These are phyloP conservation scores for Atlantisia rogersi DNA, from an alignment of 2,113 vertebrate genomes.

Conservation along the genomic window DNA sequence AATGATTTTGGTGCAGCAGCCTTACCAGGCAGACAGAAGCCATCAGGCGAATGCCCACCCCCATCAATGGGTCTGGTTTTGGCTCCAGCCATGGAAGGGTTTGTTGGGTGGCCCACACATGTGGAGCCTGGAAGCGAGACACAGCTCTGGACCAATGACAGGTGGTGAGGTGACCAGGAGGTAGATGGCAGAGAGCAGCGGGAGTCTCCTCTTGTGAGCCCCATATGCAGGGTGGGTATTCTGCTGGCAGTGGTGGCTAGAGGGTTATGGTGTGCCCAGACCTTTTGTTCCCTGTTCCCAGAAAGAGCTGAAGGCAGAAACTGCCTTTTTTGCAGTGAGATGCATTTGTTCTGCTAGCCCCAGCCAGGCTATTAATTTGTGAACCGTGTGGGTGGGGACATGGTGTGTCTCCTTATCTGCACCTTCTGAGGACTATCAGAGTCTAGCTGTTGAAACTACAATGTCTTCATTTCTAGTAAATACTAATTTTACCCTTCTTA, in stretches of 20 bases:
- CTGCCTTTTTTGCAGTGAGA: neutral
- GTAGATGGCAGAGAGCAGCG: accelerated
- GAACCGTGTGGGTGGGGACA: conserved; percentile 47
- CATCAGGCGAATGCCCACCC: accelerated
- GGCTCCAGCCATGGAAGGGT: neutral
- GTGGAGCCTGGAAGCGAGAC: neutral
- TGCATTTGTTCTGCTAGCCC: neutral
- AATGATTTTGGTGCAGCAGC: neutral
- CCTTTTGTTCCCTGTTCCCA: neutral
- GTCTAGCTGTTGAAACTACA: neutral
- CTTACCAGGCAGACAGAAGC: neutral
- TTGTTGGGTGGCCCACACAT: accelerated
- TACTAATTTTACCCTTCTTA: neutral
- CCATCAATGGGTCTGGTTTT: accelerated
- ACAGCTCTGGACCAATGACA: accelerated
- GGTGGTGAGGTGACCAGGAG: accelerated
- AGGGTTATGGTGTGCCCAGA: accelerated
- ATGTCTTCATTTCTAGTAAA: conserved; percentile 49
- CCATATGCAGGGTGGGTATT: neutral
- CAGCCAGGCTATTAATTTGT: conserved; percentile 1
- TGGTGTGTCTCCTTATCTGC: neutral
- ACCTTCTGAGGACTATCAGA: neutral
- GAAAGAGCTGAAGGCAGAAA: neutral
- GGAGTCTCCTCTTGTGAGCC: neutral
- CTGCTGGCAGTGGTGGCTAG: accelerated